A percentile compares a stretch with the other conserved stretches of the same genome.
Conservation (phyloP, 2,113 vertebrate species). For the Glaucomys volans region DNA sequence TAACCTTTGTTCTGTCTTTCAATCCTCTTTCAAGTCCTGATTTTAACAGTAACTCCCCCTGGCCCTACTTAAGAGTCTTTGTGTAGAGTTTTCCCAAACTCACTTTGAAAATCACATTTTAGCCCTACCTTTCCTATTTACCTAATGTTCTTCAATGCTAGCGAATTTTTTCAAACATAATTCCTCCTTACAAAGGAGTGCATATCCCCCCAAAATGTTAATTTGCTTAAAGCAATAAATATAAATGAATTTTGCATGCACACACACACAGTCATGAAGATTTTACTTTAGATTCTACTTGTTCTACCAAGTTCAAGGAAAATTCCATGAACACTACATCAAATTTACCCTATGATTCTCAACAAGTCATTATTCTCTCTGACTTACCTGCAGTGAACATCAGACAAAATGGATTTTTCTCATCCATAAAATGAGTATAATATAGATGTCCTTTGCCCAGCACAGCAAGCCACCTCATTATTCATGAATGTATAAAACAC, state of each 20-base stretch:
- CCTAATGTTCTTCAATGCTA: not conserved
- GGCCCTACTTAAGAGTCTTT: constrained; percentile 7
- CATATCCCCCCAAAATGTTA: not conserved
- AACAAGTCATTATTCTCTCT: not conserved
- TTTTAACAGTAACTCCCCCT: constrained; percentile 26
- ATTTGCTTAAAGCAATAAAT: constrained; percentile 39
- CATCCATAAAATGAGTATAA: constrained; percentile 51
- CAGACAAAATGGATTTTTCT: constrained; percentile 24
- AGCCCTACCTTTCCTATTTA: constrained; percentile 8
- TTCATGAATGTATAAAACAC: constrained; percentile 61
- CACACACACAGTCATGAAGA: not conserved
- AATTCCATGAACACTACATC: not conserved
- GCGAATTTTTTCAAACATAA: not conserved
- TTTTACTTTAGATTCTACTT: constrained; percentile 35
- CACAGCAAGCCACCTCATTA: constrained; percentile 51
- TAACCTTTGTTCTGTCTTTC: not conserved
- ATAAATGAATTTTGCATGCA: not conserved
- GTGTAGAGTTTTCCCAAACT: not conserved
- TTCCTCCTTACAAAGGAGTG: not conserved
- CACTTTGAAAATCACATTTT: constrained; percentile 14
- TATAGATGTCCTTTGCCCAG: constrained; percentile 8
- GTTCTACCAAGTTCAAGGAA: constrained; percentile 34
- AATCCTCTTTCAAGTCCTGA: not conserved
- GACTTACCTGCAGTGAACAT: not conserved
- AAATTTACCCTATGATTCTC: constrained; percentile 29